phyloP scores from a whole-genome alignment of 2,888 invertebrate genomes.

The Phortica okadai region DNA sequence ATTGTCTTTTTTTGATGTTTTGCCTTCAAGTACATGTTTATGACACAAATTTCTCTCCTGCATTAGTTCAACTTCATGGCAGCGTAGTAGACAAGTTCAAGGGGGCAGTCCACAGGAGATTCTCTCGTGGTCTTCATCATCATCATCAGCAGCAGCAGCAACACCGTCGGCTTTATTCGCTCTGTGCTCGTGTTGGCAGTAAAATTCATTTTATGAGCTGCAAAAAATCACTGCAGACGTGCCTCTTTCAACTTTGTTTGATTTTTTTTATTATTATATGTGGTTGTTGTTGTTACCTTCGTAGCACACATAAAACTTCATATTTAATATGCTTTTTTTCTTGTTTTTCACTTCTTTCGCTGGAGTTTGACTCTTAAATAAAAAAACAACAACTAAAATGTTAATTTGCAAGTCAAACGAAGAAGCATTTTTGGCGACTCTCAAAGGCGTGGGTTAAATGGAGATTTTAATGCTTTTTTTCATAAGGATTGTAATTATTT shows the following conservation, averaged over 20 bases:
- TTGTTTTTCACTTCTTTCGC: neutral
- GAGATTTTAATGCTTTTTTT: conserved; percentile 4
- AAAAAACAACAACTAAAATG: conserved; percentile 1
- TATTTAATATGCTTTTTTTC: neutral
- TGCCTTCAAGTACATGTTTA: conserved; percentile 13
- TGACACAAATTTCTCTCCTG: conserved; percentile 9
- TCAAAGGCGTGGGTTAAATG: too few species aligned
- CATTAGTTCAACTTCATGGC: neutral
- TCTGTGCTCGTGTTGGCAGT: neutral
- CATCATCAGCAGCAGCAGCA: neutral
- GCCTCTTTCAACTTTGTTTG: neutral
- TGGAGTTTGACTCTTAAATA: neutral
- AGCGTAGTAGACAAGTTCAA: neutral
- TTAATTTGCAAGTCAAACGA: neutral
- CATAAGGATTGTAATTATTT: neutral
- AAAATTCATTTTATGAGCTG: conserved; percentile 20
- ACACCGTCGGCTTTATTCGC: neutral
- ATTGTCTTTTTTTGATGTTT: neutral
- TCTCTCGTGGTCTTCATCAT: neutral
- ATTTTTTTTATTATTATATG: neutral
- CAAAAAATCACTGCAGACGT: conserved; percentile 10
- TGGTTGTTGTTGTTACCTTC: neutral
- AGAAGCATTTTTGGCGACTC: too few species aligned
- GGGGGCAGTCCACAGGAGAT: neutral
- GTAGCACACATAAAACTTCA: neutral